Evolutionary conservation across 2,888 invertebrate genomes (phyloP), one percentile per base, ranked within the genome.

Genomic region (Steromphala cineraria): DNA sequence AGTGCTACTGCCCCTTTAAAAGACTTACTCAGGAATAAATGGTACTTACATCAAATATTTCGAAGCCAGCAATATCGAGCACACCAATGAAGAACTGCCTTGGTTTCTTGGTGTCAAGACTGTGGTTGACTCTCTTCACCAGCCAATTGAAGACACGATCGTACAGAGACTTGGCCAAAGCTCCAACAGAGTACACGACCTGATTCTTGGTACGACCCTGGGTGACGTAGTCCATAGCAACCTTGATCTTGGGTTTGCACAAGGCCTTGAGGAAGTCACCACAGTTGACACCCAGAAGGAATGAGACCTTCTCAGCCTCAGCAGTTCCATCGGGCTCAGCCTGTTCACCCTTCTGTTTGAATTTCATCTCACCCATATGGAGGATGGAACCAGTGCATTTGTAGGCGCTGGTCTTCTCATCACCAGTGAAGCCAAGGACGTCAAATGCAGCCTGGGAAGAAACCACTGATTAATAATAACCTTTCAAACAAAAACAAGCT

Each of bases 361-460:
- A 99, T 95, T 99, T 99, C 98, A 99, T 98, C 94, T 97, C 96
- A 95, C 99, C 99, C 97, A 99, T 98, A 95, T 99, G 99, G 98
- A 99, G 98, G 94, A 99, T 98, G 93, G 98, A 95, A 93, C 98
- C 98, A 90, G 98, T 98, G 95, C 99, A 97, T 94, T 96, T 98
- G 96, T 98, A 99, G 92, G 99, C 96, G 94, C 99, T 96, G 94
- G 97, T 95, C 95, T 99, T 99, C 95, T 99, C 99, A 40, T 92
- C 92, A 0, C 97, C 96, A 91, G 97, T 96, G 96, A 99, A 99
- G 94, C 99, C 99, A 95, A 99, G 96, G 92, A 99, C 97, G 94
- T 99, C 98, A 95, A 99, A 99, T 94, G 99, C 99, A 96, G 98
- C 96, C 99, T 99, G 84, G 4, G 5, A 71, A 4, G 46, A 13